phyloP scores from a whole-genome alignment of 2,113 vertebrate genomes.

The Prietella phreatophila region DNA sequence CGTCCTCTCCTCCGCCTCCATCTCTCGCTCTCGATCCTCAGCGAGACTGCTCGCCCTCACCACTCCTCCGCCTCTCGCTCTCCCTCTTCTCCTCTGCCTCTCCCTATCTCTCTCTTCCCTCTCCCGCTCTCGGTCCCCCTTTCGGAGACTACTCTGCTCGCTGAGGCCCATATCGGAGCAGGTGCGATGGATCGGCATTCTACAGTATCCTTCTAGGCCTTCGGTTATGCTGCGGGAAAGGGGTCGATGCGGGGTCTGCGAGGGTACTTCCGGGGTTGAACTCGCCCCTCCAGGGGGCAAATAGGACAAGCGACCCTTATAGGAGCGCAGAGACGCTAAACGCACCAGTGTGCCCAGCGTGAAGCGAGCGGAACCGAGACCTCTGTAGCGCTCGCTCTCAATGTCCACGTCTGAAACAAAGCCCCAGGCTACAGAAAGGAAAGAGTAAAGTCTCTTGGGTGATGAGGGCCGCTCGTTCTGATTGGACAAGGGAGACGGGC shows the following conservation, averaged over 20 bases:
- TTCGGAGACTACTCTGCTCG: constrained; percentile 75
- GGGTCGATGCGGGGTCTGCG: constrained; percentile 66
- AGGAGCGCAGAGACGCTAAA: constrained; percentile 83
- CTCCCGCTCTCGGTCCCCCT: constrained; percentile 69
- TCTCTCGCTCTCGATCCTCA: constrained; percentile 71
- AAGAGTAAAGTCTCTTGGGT: constrained; percentile 79
- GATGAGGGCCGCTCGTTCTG: constrained; percentile 59
- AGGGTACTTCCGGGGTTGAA: constrained; percentile 60
- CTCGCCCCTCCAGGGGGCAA: constrained; percentile 75
- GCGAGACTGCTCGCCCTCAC: constrained; percentile 76
- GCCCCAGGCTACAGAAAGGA: constrained; percentile 90
- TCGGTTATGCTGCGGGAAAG: constrained; percentile 79
- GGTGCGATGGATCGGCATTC: constrained; percentile 81
- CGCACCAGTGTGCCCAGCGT: constrained; percentile 83
- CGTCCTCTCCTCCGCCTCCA: constrained; percentile 66
- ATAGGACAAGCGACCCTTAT: constrained; percentile 86
- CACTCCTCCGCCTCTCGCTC: constrained; percentile 69
- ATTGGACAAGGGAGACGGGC: constrained; percentile 65
- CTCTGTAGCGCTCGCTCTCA: constrained; percentile 86
- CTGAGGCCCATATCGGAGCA: constrained; percentile 85
- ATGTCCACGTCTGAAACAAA: constrained; percentile 91
- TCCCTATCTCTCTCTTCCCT: constrained; percentile 65
- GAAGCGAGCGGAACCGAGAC: constrained; percentile 84
- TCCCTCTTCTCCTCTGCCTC: constrained; percentile 61
- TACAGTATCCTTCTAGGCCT: constrained; percentile 70